These are phyloP conservation scores for Acronicta psi DNA, from an alignment of 2,888 invertebrate genomes.

Conservation along the genomic window DNA sequence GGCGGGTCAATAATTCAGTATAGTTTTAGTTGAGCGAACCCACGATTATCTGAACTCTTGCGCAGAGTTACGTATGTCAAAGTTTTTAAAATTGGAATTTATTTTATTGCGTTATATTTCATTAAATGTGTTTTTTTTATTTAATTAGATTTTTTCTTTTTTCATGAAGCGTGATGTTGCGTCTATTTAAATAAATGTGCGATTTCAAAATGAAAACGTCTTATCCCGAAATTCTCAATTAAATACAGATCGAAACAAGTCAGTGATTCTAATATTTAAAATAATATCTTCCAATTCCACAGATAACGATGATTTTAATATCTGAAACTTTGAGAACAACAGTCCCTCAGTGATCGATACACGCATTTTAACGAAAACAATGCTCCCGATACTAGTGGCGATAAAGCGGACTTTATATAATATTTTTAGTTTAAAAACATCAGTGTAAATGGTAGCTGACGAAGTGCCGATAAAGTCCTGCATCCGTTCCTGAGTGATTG, in stretches of 20 bases:
- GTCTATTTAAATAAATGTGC: no score
- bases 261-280: no score
- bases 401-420: conserved; percentile 67
- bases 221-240: no score
- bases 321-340: conserved; percentile 66
- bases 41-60: conserved; percentile 58
- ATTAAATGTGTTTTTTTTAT: neutral
- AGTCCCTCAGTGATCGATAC: conserved; percentile 54
- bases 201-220: no score
- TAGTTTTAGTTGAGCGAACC: conserved; percentile 69
- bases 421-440: conserved; percentile 56
- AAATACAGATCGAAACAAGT: no score
- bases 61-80: conserved; percentile 61
- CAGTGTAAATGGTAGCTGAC: conserved; percentile 67
- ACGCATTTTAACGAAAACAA: conserved; percentile 56
- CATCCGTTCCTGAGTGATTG: conserved; percentile 65
- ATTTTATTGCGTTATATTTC: neutral
- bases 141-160: neutral
- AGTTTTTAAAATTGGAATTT: conserved; percentile 41
- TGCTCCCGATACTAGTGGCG: conserved; percentile 50
- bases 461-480: conserved; percentile 63
- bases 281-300: no score
- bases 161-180: neutral
- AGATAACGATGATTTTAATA: neutral
- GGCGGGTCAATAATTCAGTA: conserved; percentile 71